These are phyloP conservation scores for Halocynthia aurantium DNA, from an alignment of 23 tunicate genomes.

Conservation along the genomic window DNA sequence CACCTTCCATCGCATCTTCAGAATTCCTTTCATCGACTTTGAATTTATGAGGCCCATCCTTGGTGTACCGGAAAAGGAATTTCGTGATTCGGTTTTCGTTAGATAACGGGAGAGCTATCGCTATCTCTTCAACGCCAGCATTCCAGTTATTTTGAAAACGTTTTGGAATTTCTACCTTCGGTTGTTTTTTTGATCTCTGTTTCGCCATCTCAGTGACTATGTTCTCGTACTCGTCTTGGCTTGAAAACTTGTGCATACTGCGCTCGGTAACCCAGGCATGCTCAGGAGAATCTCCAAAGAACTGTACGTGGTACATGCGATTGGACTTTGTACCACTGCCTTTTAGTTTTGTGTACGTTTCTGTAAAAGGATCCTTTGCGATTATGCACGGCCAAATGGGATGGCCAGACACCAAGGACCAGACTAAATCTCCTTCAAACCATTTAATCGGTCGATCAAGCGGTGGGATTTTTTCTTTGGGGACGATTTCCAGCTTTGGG, in stretches of 20 bases:
- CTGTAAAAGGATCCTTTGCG: conserved; percentile 30
- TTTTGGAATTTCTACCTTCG: conserved; percentile 41
- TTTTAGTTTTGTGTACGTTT: conserved; percentile 35
- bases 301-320: conserved; percentile 74
- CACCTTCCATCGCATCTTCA: no score
- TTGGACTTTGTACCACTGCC: conserved; percentile 18
- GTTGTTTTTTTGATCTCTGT: conserved; percentile 16
- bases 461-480: conserved; percentile 27
- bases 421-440: conserved; percentile 55
- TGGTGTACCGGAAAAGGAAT: conserved; percentile 8
- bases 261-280: conserved; percentile 66
- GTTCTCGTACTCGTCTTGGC: conserved; percentile 40
- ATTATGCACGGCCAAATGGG: conserved; percentile 89
- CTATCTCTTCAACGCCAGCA: conserved; percentile 56
- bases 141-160: conserved; percentile 54
- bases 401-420: conserved; percentile 76
- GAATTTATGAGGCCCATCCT: not conserved
- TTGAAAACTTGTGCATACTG: conserved; percentile 37
- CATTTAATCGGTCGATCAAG: conserved; percentile 34
- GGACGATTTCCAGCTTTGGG: not conserved
- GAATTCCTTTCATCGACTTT: no score
- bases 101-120: conserved; percentile 29
- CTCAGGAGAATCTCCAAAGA: conserved; percentile 82
- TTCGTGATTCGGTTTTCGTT: conserved; percentile 38
- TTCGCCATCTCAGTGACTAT: conserved; percentile 23